Conservation (phyloP, 2,888 invertebrate genomes). For the Pseudococcus longispinus region DNA sequence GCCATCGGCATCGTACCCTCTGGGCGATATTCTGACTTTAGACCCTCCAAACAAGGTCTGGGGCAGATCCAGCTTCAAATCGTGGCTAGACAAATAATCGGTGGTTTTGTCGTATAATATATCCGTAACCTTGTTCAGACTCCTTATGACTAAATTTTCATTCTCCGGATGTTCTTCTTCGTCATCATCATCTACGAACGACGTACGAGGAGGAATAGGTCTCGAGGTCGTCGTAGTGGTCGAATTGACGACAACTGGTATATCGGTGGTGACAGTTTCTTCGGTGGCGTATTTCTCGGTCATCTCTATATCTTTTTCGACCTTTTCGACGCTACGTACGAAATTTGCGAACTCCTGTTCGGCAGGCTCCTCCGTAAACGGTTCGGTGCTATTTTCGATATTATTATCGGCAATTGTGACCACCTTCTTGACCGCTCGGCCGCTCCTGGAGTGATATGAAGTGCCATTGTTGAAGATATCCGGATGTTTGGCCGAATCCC, state of each 20-base stretch:
- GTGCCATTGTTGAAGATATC: constrained; percentile 65
- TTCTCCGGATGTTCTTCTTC: constrained; percentile 60
- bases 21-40: constrained; percentile 67
- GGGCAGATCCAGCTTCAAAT: constrained; percentile 76
- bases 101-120: constrained; percentile 74
- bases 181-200: constrained; percentile 42
- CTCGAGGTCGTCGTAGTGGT: background rate
- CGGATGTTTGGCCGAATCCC: background rate
- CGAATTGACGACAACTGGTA: background rate
- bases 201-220: background rate
- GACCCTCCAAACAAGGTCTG: constrained; percentile 73
- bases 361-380: constrained; percentile 56
- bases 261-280: constrained; percentile 9
- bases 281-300: constrained; percentile 28
- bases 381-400: constrained; percentile 30
- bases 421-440: constrained; percentile 19
- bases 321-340: constrained; percentile 14
- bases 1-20: constrained; percentile 75
- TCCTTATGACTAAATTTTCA: constrained; percentile 69
- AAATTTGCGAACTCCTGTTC: constrained; percentile 54
- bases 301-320: constrained; percentile 28
- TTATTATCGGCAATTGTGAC: background rate
- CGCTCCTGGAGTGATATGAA: constrained; percentile 57
- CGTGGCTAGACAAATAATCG: constrained; percentile 79
- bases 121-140: constrained; percentile 67